phyloP scores from a whole-genome alignment of 2,797 vertebrate genomes.

The Enteromius unitaeniatus region DNA sequence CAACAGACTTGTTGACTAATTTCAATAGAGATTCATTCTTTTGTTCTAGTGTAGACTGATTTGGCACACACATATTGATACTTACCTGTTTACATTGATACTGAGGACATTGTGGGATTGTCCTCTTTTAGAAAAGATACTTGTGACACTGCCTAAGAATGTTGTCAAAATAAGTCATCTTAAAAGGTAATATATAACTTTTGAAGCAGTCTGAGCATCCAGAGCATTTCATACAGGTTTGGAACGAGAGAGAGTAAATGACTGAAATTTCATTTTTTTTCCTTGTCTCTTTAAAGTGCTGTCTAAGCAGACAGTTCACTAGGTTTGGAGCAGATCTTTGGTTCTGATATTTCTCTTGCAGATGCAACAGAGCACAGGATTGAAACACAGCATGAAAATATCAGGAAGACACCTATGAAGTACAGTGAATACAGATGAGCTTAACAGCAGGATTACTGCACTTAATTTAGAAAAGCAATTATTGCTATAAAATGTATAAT shows the following conservation, averaged over 20 bases:
- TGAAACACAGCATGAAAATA: neutral
- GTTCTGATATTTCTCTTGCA: neutral
- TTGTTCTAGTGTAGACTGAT: neutral
- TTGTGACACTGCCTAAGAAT: neutral
- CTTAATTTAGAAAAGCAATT: constrained; percentile 26
- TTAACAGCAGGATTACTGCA: constrained; percentile 23
- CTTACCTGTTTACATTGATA: neutral
- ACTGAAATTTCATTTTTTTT: neutral
- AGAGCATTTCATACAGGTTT: too few relatives aligned
- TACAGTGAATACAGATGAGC: constrained; percentile 14
- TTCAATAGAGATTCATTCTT: neutral
- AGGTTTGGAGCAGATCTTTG: neutral
- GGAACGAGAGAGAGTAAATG: neutral
- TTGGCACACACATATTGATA: neutral
- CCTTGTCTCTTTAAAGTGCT: neutral
- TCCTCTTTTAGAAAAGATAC: neutral
- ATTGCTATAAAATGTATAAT: constrained; percentile 24
- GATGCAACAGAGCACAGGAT: neutral
- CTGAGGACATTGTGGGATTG: neutral
- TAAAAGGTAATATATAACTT: neutral
- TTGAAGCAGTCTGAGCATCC: neutral
- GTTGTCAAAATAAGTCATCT: neutral
- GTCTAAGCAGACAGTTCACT: neutral
- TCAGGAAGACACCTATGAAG: neutral
- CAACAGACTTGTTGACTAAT: neutral